phyloP scores from a whole-genome alignment of 2,888 invertebrate species.

The Acanthopleura granulata region DNA sequence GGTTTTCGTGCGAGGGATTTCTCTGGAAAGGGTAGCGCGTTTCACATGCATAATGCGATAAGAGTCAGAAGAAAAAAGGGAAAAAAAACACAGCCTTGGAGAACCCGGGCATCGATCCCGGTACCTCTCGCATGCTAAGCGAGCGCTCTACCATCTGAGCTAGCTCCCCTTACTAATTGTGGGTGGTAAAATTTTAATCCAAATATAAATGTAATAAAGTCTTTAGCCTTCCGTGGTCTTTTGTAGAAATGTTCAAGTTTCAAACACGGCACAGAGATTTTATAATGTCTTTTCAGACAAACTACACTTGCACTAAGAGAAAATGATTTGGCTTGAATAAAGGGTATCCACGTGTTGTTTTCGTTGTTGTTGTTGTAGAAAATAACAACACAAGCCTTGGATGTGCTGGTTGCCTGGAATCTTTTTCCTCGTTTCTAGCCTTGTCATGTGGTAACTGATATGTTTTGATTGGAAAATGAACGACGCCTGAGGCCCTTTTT shows the following conservation, averaged over 20 bases:
- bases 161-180: neutral
- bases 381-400: no score
- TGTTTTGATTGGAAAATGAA: no score
- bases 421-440: no score
- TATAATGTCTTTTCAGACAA: neutral
- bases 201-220: neutral
- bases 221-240: no score
- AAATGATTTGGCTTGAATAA: neutral
- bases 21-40: no score
- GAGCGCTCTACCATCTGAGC: constrained; percentile 10
- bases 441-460: no score
- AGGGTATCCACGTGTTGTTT: neutral
- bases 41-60: neutral
- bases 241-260: no score
- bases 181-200: neutral
- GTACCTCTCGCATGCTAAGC: constrained; percentile 12
- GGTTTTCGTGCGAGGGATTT: no score
- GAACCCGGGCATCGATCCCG: constrained; percentile 12
- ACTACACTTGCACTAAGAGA: neutral
- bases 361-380: no score
- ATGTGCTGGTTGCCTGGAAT: no score
- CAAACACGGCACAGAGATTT: no score
- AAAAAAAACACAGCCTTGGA: neutral
- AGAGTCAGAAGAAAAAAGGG: neutral
- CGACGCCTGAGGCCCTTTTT: no score